phyloP scores from a whole-genome alignment of 2,888 invertebrate species.

The Synanthedon tipuliformis region DNA sequence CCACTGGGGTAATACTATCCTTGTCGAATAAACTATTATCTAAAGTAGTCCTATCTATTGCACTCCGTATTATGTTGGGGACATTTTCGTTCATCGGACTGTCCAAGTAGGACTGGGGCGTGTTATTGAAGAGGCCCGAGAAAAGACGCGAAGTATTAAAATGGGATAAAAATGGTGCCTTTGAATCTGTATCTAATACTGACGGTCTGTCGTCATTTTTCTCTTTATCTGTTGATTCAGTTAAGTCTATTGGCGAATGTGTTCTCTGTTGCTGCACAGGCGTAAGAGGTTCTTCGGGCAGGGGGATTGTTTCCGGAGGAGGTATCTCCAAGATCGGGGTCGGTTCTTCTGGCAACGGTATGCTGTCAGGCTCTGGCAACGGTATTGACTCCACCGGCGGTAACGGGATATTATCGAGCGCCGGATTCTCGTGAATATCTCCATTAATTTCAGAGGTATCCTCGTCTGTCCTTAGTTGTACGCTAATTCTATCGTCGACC shows the following conservation, averaged over 20 bases:
- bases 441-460: conserved; percentile 26
- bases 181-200: conserved; percentile 25
- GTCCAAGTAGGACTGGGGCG: conserved; percentile 41
- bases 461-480: conserved; percentile 53
- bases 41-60: conserved; percentile 64
- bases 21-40: conserved; percentile 56
- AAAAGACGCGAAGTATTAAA: conserved; percentile 56
- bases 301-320: conserved; percentile 48
- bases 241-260: not conserved
- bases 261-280: conserved; percentile 7
- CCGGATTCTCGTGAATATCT: conserved; percentile 16
- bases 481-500: conserved; percentile 64
- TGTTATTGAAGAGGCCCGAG: conserved; percentile 57
- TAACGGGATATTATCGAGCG: conserved; percentile 8
- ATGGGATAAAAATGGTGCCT: conserved; percentile 43
- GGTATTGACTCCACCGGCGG: conserved; percentile 53
- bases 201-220: conserved; percentile 22
- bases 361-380: conserved; percentile 48
- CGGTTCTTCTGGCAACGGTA: conserved; percentile 50
- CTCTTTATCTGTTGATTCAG: conserved; percentile 12
- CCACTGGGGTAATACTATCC: conserved; percentile 44
- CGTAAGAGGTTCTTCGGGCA: conserved; percentile 49
- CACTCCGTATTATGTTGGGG: conserved; percentile 62
- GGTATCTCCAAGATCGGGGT: conserved; percentile 36
- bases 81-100: conserved; percentile 46